Base-by-base conservation (phyloP, 1,140 invertebrate species). In the Ostrea edulis region DNA sequence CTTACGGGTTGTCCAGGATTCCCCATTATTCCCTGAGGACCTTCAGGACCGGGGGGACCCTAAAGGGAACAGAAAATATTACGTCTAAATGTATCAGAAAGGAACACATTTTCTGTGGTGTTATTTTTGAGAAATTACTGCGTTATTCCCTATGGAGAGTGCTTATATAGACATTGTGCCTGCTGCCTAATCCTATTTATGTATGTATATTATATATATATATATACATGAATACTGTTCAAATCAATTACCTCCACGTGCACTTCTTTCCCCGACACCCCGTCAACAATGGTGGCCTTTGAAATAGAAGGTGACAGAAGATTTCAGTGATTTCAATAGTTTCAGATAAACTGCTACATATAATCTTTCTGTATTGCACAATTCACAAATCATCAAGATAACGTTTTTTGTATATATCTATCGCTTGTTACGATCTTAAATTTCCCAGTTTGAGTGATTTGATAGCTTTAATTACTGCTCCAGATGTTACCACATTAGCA, bases 1-100 rank as follows among this genome's bases (percentile, higher is more conserved):
- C 51, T 35, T 58, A 35, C 55, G 7, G 53, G 55, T 35, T 58
- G 22, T 7, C 82, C 51, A 53, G 54, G 22, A 25, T n/a, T 55
- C 11, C 25, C 82, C 12, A 25, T 20, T 53, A 83, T 29, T 25
- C 51, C 68, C 58, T 85, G 84, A 22, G 84, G 84, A 4, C 84
- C 84, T 29, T 68, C 52, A 35, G 84, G 84, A 14, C 84, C 84
- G n/a, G 84, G 17, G 1, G 84, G 84, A 54, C 84, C 84, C 68
- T 71, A 29, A 11, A 3, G 29, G 8, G 12, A 14, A 4, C 12
- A 25, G 8, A 22, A n/a, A 68, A n/a, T 25, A 68, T 68, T 71
- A 1, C 12, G 8, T 29, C 22, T 62, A 71, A 12, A 29, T 0
- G 68, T 29, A 29, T 11, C 22, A 9, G 14, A 71, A 71, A 29